Evolutionary conservation across 2,888 invertebrate species (phyloP), one percentile per base, ranked within the genome.

Genomic region (Thalpophila matura): DNA sequence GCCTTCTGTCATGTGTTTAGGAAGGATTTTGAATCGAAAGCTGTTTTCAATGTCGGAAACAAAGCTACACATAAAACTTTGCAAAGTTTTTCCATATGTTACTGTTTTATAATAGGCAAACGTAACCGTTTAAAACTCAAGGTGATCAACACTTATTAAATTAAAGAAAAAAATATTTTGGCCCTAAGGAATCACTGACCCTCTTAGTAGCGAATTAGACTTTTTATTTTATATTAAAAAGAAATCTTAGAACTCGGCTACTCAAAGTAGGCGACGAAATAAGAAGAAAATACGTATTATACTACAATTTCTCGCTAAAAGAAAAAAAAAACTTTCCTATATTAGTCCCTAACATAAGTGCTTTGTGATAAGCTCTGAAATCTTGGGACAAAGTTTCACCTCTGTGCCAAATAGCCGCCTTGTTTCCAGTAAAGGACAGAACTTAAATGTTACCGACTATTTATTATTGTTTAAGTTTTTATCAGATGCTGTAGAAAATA

Each of bases 321-420:
- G 18, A 45, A 43, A 38, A 55, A 20, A 40, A 58, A 62, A 68
- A 74, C 50, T 76, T 77, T 43, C 55, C 14, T 61, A 50, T 73
- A 74, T 74, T 72, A 77, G 62, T 68, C 57, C 50, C 51, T 20
- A 53, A 53, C 54, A 75, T 74, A 74, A 81, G 68, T 69, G 70
- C 64, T 72, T 74, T 74, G 77, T 72, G 68, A 80, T 81, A 77
- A 77, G 73, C 55, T 37, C 53, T 54, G 29, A 71, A 68, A 80
- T 74, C 68, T 80, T 46, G 60, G 55, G 53, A 58, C 63, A 59
- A 81, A 81, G 60, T 81, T 81, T 73, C 49, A 71, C 61, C 63
- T 62, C 49, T n/a, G 47, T 51, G 57, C 38, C 55, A 55, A 65
- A 68, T 58, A 69, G 42, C 71, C 69, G 68, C 61, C 75, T 76